Conservation (phyloP, 2,888 invertebrate species). For the Drosophila pseudotakahashii region DNA sequence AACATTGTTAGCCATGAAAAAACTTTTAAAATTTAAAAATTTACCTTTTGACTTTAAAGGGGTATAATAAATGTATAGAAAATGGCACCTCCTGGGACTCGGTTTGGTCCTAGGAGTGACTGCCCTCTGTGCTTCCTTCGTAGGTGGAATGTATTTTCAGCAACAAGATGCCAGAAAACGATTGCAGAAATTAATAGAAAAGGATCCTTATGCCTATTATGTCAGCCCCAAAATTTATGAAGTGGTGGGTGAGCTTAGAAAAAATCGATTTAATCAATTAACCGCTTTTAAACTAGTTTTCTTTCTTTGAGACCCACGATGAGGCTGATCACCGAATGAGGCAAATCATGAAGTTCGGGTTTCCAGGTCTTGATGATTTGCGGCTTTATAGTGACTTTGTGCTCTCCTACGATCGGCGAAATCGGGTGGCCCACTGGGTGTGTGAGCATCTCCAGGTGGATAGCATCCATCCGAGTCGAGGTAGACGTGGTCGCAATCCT, state of each 20-base stretch:
- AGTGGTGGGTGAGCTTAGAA: slow-evolving; percentile 61
- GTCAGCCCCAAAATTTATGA: slow-evolving; percentile 63
- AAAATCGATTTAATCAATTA: too few relatives aligned
- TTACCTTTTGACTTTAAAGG: too few relatives aligned
- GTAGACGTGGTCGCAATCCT: slow-evolving; percentile 90
- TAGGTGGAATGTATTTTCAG: slow-evolving; percentile 69
- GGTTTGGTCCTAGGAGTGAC: slow-evolving; percentile 47
- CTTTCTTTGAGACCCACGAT: slow-evolving; percentile 46
- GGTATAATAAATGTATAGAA: slow-evolving; percentile 31
- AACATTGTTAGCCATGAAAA: slow-evolving; percentile 12
- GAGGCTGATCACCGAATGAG: slow-evolving; percentile 83
- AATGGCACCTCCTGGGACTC: slow-evolving; percentile 50
- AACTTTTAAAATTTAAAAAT: neutral
- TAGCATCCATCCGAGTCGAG: slow-evolving; percentile 87
- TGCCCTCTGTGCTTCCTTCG: slow-evolving; percentile 51
- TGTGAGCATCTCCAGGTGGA: slow-evolving; percentile 95
- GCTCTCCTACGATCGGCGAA: slow-evolving; percentile 94
- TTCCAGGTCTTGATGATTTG: slow-evolving; percentile 94
- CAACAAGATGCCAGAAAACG: slow-evolving; percentile 57
- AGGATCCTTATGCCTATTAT: slow-evolving; percentile 73
- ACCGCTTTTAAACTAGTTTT: slow-evolving; percentile 44
- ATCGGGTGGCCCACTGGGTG: slow-evolving; percentile 96
- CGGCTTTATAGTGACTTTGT: slow-evolving; percentile 95
- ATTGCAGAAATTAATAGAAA: slow-evolving; percentile 56
- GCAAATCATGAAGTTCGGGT: slow-evolving; percentile 96